Conservation (phyloP, 2,888 invertebrate species). For the Ichneumoninae sp. region DNA sequence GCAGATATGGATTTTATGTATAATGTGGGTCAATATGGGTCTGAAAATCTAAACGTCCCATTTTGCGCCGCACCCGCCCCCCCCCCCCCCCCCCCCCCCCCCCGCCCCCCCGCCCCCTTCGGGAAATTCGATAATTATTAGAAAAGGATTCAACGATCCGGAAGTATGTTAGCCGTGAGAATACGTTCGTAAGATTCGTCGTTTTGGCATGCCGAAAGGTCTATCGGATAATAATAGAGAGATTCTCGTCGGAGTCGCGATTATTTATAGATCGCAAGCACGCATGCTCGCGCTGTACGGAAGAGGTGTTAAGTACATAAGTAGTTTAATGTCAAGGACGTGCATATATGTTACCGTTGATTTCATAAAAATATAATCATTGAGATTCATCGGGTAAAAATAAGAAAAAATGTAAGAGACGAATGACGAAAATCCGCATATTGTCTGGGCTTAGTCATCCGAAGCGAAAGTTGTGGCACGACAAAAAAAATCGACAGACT, state of each 20-base stretch:
- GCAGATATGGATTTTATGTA: background rate
- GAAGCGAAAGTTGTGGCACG: slow-evolving; percentile 59
- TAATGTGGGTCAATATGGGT: too few species aligned
- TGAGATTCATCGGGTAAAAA: background rate
- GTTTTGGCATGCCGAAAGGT: slow-evolving; percentile 36
- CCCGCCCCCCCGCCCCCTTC: too few species aligned
- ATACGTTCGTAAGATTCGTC: slow-evolving; percentile 20
- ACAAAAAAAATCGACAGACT: background rate
- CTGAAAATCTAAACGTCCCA: background rate
- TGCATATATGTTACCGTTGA: background rate
- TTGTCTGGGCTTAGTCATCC: slow-evolving; percentile 24
- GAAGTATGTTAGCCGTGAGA: slow-evolving; percentile 8
- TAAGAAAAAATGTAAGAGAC: background rate
- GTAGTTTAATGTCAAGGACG: slow-evolving; percentile 59
- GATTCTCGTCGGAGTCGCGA: slow-evolving; percentile 6
- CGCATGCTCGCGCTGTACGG: background rate
- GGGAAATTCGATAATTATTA: slow-evolving; percentile 16
- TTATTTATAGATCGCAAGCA: slow-evolving; percentile 41
- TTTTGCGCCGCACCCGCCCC: too few species aligned
- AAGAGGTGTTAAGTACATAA: slow-evolving; percentile 36
- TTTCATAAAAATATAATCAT: slow-evolving; percentile 13
- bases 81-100: too few species aligned
- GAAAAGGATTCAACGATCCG: slow-evolving; percentile 20
- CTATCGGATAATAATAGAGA: slow-evolving; percentile 54
- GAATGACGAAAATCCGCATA: slow-evolving; percentile 31